phyloP scores from a whole-genome alignment of 2,797 vertebrate genomes.

The Sebastiscus tertius region DNA sequence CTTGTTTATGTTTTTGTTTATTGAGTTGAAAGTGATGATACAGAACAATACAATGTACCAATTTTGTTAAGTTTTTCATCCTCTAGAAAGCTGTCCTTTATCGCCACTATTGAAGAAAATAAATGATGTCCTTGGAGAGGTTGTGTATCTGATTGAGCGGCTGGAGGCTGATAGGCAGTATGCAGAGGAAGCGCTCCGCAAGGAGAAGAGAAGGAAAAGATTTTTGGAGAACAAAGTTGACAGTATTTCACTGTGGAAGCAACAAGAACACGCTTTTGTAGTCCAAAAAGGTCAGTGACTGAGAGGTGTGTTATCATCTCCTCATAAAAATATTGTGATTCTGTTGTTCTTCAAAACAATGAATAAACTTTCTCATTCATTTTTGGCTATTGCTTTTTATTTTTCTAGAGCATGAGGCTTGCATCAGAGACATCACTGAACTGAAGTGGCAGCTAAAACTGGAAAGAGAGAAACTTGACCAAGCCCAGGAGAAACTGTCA shows the following conservation, averaged over 20 bases:
- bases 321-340: background rate
- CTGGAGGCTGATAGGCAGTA: slow-evolving; percentile 87
- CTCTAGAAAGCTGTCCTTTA: slow-evolving; percentile 66
- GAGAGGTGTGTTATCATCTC: background rate
- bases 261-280: slow-evolving; percentile 80
- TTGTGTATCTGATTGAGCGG: slow-evolving; percentile 84
- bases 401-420: slow-evolving; percentile 68
- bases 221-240: slow-evolving; percentile 78
- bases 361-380: slow-evolving; percentile 2
- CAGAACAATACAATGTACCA: background rate
- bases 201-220: slow-evolving; percentile 79
- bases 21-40: background rate
- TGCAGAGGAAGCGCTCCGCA: slow-evolving; percentile 83
- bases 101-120: slow-evolving; percentile 82
- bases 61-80: slow-evolving; percentile 34
- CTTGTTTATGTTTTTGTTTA: background rate
- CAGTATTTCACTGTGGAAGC: slow-evolving; percentile 83
- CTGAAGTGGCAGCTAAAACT: slow-evolving; percentile 75
- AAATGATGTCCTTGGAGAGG: slow-evolving; percentile 84
- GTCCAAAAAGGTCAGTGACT: slow-evolving; percentile 84
- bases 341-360: background rate
- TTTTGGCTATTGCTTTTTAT: slow-evolving; percentile 3
- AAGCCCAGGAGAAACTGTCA: slow-evolving; percentile 61
- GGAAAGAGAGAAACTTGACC: slow-evolving; percentile 58
- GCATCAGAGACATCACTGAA: slow-evolving; percentile 75